Conservation (phyloP, 1,140 invertebrate genomes). For the Lethrus apterus region DNA sequence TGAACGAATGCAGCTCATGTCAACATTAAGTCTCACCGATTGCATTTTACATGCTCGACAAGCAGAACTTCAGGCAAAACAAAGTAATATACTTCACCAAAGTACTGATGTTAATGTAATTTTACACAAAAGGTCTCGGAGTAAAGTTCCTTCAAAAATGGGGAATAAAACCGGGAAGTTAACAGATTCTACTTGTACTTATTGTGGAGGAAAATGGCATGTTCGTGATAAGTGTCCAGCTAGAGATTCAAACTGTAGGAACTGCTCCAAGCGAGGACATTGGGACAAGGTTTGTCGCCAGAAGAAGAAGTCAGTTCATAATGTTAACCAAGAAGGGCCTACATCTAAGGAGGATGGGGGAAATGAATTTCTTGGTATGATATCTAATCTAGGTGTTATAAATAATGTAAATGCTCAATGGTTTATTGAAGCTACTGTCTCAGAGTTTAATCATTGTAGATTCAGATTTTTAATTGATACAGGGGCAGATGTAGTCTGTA, state of each 20-base stretch:
- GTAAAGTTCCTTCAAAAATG: neutral
- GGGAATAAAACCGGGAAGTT: neutral
- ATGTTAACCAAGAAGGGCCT: neutral
- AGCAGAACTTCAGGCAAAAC: conserved; percentile 23
- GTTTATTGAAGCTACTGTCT: too few relatives aligned
- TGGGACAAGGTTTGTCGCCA: conserved; percentile 23
- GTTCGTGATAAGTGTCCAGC: conserved; percentile 23
- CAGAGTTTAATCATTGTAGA: conserved; percentile 3
- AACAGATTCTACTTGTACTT: conserved; percentile 4
- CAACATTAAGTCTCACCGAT: conserved; percentile 22
- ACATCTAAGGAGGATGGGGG: neutral
- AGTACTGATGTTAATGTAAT: neutral
- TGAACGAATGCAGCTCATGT: conserved; percentile 26
- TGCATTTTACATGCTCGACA: conserved; percentile 20
- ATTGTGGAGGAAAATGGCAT: conserved; percentile 17
- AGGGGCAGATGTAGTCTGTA: conserved; percentile 10
- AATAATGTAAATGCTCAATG: neutral
- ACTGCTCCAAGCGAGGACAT: conserved; percentile 24
- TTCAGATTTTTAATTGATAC: conserved; percentile 4
- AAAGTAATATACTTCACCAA: conserved; percentile 14
- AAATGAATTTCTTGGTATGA: neutral
- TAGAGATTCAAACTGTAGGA: conserved; percentile 17
- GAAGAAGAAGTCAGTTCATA: conserved; percentile 7
- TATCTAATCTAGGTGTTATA: neutral
- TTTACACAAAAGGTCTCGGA: neutral